Evolutionary conservation across 2,888 invertebrate genomes (phyloP).

Genomic region (Mimas tiliae): DNA sequence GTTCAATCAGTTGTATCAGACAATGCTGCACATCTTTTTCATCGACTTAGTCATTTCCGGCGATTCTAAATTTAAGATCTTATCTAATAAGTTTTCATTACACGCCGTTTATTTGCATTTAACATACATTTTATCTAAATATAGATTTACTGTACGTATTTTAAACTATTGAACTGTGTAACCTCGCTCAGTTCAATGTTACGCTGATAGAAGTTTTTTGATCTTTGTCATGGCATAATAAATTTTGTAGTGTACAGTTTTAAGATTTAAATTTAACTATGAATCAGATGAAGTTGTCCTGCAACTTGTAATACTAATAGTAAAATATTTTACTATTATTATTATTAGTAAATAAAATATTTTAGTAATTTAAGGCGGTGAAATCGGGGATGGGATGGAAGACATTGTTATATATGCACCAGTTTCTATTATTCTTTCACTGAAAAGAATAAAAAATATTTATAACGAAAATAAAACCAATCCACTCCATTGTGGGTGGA

Average conservation of each 20-base stretch:
- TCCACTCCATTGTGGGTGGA: no score
- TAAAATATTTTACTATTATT: no score
- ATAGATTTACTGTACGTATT: neutral
- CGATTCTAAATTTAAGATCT: neutral
- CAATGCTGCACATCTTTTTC: no score
- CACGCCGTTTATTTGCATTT: neutral
- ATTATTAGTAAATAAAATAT: no score
- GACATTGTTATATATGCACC: no score
- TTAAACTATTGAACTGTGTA: slow-evolving; percentile 1
- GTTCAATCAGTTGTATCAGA: no score
- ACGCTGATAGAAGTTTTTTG: slow-evolving; percentile 15
- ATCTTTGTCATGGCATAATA: slow-evolving; percentile 3
- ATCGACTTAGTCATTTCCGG: neutral
- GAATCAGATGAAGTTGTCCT: neutral
- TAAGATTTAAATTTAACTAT: neutral
- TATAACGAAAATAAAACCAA: no score
- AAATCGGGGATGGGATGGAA: no score
- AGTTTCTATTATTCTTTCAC: no score
- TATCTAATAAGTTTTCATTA: neutral
- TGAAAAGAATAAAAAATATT: no score
- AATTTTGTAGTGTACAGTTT: neutral
- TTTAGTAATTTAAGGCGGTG: no score
- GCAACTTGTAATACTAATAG: no score
- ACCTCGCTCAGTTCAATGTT: slow-evolving; percentile 17
- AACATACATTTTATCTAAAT: slow-evolving; percentile 3